phyloP scores from a whole-genome alignment of 2,113 vertebrate species.

The Butorides virescens region DNA sequence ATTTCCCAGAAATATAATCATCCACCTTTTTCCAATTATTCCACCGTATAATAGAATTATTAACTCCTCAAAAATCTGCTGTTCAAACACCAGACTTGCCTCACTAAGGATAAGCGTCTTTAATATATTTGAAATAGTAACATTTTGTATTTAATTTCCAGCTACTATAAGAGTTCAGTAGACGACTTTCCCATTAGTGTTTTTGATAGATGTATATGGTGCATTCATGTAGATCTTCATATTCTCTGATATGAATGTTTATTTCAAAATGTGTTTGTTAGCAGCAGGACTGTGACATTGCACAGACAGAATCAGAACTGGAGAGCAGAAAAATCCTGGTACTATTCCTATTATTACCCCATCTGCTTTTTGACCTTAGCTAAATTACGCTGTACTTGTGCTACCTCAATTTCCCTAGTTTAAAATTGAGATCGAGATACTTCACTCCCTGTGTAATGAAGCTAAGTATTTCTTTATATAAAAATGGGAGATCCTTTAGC shows the following conservation, averaged over 20 bases:
- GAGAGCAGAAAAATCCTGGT: neutral
- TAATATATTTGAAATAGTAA: slow-evolving; percentile 18
- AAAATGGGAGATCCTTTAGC: slow-evolving; percentile 16
- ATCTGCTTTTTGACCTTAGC: slow-evolving; percentile 11
- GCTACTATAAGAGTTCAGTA: neutral
- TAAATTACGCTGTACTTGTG: slow-evolving; percentile 30
- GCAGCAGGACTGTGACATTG: neutral
- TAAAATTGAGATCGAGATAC: neutral
- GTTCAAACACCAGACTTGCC: slow-evolving; percentile 10
- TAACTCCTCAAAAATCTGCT: slow-evolving; percentile 40
- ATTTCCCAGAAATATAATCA: neutral
- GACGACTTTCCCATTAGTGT: neutral
- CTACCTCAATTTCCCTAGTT: slow-evolving; percentile 22
- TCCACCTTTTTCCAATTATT: slow-evolving; percentile 19
- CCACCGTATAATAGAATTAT: neutral
- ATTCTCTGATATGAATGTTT: neutral
- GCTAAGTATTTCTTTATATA: slow-evolving; percentile 14
- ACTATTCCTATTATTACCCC: neutral
- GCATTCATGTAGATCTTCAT: neutral
- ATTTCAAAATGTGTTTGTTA: slow-evolving; percentile 1
- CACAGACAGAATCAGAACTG: neutral
- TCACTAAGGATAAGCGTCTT: neutral
- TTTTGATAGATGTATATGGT: neutral
- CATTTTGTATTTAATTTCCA: slow-evolving; percentile 26
- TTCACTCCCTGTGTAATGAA: neutral